phyloP scores from a whole-genome alignment of 2,113 vertebrate species.

The Dolichallabes microphthalmus region DNA sequence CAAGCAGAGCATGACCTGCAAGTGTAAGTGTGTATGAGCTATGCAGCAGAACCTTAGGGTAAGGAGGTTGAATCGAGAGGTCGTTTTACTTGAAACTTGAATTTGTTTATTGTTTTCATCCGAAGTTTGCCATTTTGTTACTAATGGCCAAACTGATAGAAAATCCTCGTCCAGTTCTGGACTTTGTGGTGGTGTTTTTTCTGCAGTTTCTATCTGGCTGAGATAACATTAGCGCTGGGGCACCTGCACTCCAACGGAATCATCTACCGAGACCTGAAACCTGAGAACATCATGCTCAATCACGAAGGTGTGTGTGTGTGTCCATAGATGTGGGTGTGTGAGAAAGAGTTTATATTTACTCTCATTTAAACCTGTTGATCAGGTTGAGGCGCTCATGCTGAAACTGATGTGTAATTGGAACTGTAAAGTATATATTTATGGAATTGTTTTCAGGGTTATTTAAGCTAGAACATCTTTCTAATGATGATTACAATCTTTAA shows the following conservation, averaged over 20 bases:
- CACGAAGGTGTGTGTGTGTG: constrained; percentile 74
- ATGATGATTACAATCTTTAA: background rate
- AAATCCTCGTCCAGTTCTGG: background rate
- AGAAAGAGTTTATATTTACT: background rate
- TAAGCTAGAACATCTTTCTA: background rate
- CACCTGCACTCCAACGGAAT: constrained; percentile 90
- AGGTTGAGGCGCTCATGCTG: background rate
- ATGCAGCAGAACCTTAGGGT: too few relatives aligned
- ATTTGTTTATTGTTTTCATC: background rate
- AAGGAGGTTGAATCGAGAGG: background rate
- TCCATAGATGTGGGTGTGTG: background rate
- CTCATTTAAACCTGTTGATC: background rate
- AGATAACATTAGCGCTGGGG: constrained; percentile 86
- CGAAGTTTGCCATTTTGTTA: background rate
- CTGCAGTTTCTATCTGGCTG: constrained; percentile 85
- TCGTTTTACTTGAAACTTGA: background rate
- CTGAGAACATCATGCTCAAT: constrained; percentile 92
- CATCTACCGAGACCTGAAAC: constrained; percentile 92
- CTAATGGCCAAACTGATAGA: background rate
- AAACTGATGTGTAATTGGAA: background rate
- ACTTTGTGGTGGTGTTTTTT: constrained; percentile 24
- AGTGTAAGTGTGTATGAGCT: too few relatives aligned
- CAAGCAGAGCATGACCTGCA: too few relatives aligned
- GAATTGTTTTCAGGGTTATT: background rate
- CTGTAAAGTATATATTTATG: background rate